Evolutionary conservation across 2,888 invertebrate genomes (phyloP), one percentile per base, ranked within the genome.

Genomic region (Dryobotodes eremita): DNA sequence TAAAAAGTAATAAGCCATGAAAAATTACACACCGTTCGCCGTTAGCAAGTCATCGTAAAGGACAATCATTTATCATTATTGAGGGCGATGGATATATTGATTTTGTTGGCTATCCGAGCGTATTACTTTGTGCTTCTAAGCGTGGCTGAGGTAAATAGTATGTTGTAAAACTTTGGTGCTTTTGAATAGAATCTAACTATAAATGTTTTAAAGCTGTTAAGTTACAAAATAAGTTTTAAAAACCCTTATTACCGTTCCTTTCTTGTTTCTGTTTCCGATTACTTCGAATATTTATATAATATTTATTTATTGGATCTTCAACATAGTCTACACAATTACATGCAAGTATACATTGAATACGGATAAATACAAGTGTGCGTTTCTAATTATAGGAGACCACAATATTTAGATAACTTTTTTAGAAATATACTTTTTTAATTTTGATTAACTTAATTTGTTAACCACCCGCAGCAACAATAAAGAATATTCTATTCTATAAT

Each of bases 11-110:
- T 91, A 90, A 89, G 88, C 90, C 88, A 89, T 93, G 93, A 89
- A 89, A 88, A 88, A 89, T 89, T 85, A 85, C 92, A 94, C 91
- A 91, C 90, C 86, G 89, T 78, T 82, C 79, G 80, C 84, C 88
- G 89, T 90, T 91, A 91, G 94, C 95, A 92, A 94, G 95, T 95
- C 95, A 95, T 92, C 92, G 90, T 91, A 92, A 91, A 91, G 92
- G 89, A 89, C 80, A 79, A 79, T 89, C 92, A 94, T 94, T 93
- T 92, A 94, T 94, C 94, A 89, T 68, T 86, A 89, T 88, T 65
- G 89, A 86, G 73, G 78, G 66, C 71, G 82, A 82, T 82, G 76
- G 83, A 80, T 87, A 86, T 89, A 90, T 91, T 85, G 90, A 88
- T 90, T 89, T 89, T 89, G 83, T 79, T 88, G 59, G 79, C 59